Evolutionary conservation across 1,140 invertebrate species (phyloP), one percentile per base, ranked within the genome.

Genomic region (Ooceraea biroi): DNA sequence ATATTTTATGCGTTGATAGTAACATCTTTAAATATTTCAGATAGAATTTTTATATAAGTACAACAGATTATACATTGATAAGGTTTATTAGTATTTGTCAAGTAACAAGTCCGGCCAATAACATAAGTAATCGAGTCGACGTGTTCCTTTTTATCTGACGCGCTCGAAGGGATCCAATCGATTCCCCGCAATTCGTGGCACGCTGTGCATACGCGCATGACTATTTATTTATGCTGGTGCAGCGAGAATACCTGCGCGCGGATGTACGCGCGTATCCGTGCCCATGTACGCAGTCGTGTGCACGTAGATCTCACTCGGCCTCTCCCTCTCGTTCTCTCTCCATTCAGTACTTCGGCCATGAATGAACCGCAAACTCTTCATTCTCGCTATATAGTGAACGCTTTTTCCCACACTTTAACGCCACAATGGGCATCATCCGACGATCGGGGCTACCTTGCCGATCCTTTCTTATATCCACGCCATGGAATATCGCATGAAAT

Each of bases 351-450:
- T 80, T 86, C 86, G 36, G 83, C 88, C 88, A 92, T 93, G 91
- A 93, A 93, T 92, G 91, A 93, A 92, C 83, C 78, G 85, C 90
- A 88, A 85, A 83, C 84, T 90, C 90, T 90, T 87, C 84, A 72
- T 87, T 90, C 88, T 78, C 78, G 25, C 71, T 84, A 71, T 84
- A 85, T 89, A 88, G 88, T 76, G 77, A 68, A 86, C 87, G 80
- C 80, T 88, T 91, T 90, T 90, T 88, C 89, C 82, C 85, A 90
- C 76, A 84, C 82, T 72, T 73, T 46, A 63, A 74, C 57, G 52
- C 71, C 73, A 89, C 77, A 77, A 82, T 85, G 60, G 66, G 41
- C 77, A 60, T 63, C 83, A 69, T 88, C 71, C 52, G 55, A 76
- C 52, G 63, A 87, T 86, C 61, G 60, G 65, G 46, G 57, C 25